Evolutionary conservation across 2,113 vertebrate genomes (phyloP).

Genomic region (Platichthys flesus): DNA sequence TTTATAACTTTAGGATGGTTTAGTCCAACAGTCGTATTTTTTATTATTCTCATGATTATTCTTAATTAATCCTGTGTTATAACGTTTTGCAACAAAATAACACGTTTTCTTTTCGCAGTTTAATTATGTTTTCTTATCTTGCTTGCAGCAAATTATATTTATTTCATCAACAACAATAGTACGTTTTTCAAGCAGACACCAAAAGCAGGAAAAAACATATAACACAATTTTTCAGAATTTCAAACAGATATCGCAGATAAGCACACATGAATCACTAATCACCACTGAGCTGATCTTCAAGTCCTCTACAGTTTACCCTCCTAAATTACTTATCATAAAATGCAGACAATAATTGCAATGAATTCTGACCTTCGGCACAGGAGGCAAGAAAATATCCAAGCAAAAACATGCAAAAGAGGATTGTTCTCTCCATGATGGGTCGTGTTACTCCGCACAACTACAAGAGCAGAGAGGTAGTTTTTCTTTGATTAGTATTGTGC

Average conservation of each 20-base stretch:
- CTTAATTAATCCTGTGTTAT: neutral
- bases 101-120: neutral
- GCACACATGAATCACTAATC: neutral
- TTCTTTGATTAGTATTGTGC: neutral
- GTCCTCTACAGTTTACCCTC: neutral
- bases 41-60: neutral
- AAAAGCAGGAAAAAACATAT: neutral
- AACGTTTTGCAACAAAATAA: neutral
- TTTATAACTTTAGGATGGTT: neutral
- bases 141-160: no score
- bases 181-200: no score
- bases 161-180: no score
- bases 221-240: neutral
- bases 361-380: conserved; percentile 43
- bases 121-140: neutral
- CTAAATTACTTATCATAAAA: neutral
- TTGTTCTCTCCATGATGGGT: conserved; percentile 30
- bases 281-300: neutral
- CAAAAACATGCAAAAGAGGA: conserved; percentile 43
- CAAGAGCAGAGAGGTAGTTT: neutral
- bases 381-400: conserved; percentile 43
- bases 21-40: neutral
- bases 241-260: neutral
- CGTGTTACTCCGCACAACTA: neutral
- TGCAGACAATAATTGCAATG: neutral